Evolutionary conservation across 2,797 vertebrate species (phyloP), one percentile per base, ranked within the genome.

Genomic region (Pipistrellus pipistrellus): DNA sequence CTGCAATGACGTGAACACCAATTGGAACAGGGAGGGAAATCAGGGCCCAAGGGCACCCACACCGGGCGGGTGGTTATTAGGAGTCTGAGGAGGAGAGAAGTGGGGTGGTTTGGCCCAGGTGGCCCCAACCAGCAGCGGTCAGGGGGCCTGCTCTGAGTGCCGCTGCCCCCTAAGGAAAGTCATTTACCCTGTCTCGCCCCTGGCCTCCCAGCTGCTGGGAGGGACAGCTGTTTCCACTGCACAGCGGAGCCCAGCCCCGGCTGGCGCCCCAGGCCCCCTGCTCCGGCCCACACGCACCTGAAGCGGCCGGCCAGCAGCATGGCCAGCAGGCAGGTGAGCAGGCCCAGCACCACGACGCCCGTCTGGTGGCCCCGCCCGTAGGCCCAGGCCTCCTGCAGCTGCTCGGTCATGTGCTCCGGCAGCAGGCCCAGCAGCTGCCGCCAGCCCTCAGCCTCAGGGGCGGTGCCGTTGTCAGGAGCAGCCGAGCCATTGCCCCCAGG

Each of bases 271-370:
- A 27, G 23, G 44, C 93, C 64, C 77, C 7, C 0, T 3, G n/a
- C 38, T 41, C 66, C 44, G 0, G 3, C 35, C 27, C 23, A 1
- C 17, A 96, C 98, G 0, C 93, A 99, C 99, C 99, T 99, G 96
- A 98, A 92, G 51, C 99, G 98, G 71, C 99, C 99, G 0, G 99
- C 99, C 92, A 99, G 97, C 93, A 99, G 96, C 98, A 99, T 98
- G 90, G 99, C 98, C 90, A 98, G 97, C 78, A 99, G 96, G 97
- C 99, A 99, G 83, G 99, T 99, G 96, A 99, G 87, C 90, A 99
- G 98, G 71, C 99, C 99, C 48, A 98, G 94, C 13, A 98, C 97
- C 30, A 98, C 99, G 0, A 99, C 96, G 3, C 98, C 98, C 81
- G 98, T 97, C 98, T 99, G 99, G 96, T 99, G 98, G 96, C 98